These are phyloP conservation scores for Malurus alboscapulatus DNA, from an alignment of 2,113 vertebrate species.

Conservation along the genomic window DNA sequence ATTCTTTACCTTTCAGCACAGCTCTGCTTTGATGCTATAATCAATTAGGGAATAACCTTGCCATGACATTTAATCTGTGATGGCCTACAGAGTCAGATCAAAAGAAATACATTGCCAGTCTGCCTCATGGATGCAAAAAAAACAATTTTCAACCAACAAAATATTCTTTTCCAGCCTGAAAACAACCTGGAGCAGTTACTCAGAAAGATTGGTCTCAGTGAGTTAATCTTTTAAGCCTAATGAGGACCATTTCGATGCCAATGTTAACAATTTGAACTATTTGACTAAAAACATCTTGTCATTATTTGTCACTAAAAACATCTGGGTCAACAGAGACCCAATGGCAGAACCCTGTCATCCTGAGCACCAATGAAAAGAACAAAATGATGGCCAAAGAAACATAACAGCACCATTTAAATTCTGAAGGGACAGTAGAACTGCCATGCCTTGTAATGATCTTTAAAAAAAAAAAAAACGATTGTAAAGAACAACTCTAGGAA, in stretches of 20 bases:
- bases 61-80: neutral
- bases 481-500: slow-evolving; percentile 36
- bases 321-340: neutral
- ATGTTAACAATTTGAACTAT: neutral
- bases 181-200: neutral
- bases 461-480: neutral
- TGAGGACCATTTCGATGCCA: neutral
- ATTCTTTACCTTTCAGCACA: neutral
- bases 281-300: neutral
- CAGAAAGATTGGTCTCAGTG: neutral
- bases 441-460: neutral
- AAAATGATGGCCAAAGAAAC: neutral
- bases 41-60: neutral
- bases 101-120: neutral
- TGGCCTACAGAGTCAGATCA: neutral
- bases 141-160: neutral
- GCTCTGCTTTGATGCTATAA: neutral
- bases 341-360: neutral
- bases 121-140: neutral
- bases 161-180: neutral
- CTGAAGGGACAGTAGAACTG: neutral
- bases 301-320: neutral
- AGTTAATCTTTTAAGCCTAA: neutral
- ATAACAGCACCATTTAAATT: neutral
- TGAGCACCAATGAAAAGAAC: neutral